These are phyloP conservation scores for Vombatus ursinus DNA, from an alignment of 2,113 vertebrate genomes.

Conservation along the genomic window DNA sequence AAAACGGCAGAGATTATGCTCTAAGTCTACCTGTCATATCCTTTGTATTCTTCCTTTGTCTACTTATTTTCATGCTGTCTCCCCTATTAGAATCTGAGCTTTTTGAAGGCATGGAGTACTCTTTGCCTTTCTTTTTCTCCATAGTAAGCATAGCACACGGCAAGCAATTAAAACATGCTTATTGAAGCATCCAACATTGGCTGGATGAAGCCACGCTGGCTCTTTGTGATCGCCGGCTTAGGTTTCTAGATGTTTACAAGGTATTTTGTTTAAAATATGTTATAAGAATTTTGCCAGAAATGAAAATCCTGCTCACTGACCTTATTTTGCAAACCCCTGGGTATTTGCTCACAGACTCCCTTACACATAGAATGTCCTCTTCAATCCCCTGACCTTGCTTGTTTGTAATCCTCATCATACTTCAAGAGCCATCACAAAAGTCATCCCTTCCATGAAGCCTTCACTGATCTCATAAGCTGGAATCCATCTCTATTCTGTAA, in stretches of 20 bases:
- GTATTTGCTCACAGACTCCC: neutral
- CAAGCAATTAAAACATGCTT: neutral
- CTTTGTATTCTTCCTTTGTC: neutral
- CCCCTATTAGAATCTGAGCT: neutral
- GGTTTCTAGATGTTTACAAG: neutral
- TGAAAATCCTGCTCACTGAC: neutral
- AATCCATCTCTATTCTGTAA: neutral
- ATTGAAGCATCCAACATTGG: neutral
- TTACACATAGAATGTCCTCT: neutral
- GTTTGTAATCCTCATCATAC: neutral
- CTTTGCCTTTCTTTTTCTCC: neutral
- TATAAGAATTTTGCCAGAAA: neutral
- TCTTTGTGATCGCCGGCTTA: neutral
- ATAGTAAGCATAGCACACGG: neutral
- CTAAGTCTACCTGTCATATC: neutral
- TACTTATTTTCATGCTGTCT: neutral
- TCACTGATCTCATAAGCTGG: neutral
- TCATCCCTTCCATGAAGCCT: neutral
- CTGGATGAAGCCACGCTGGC: neutral
- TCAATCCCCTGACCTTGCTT: neutral
- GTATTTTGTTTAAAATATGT: neutral
- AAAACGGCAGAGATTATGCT: neutral
- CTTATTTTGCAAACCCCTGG: neutral
- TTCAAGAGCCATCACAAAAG: neutral
- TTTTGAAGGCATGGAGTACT: neutral